A percentile compares a stretch with the other conserved stretches of the same genome.
phyloP scores from a whole-genome alignment of 2,888 invertebrate species.

The Eumacrocentrus americanus region DNA sequence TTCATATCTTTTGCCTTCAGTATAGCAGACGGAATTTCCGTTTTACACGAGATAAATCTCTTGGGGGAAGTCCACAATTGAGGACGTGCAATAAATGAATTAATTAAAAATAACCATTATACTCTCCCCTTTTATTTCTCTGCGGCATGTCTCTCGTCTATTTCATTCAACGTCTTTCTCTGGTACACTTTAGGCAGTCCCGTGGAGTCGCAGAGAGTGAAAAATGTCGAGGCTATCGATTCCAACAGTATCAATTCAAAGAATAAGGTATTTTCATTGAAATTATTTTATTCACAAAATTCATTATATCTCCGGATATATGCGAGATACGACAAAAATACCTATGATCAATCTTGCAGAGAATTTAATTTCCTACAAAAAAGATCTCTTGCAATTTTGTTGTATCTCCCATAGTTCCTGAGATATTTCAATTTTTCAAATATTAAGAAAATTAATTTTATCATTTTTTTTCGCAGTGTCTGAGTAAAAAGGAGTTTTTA shows the following conservation, averaged over 20 bases:
- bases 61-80: background rate
- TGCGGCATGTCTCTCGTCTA: too few relatives aligned
- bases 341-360: too few relatives aligned
- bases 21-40: slow-evolving; percentile 1
- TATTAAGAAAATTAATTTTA: slow-evolving; percentile 1
- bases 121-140: too few relatives aligned
- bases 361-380: too few relatives aligned
- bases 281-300: slow-evolving; percentile 18
- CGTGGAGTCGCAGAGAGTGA: slow-evolving; percentile 15
- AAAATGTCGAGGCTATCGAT: slow-evolving; percentile 7
- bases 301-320: too few relatives aligned
- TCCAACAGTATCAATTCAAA: slow-evolving; percentile 43
- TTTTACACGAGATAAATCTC: background rate
- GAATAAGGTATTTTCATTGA: slow-evolving; percentile 58
- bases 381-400: too few relatives aligned
- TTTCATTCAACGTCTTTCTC: too few relatives aligned
- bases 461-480: slow-evolving; percentile 48
- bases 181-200: background rate
- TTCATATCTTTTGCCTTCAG: too few relatives aligned
- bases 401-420: too few relatives aligned
- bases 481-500: slow-evolving; percentile 54
- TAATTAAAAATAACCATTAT: background rate
- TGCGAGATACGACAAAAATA: too few relatives aligned
- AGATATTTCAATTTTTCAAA: slow-evolving; percentile 5
- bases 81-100: background rate